These are phyloP conservation scores for Ditylenchus dipsaci DNA, from an alignment of 1,140 invertebrate genomes.

Conservation along the genomic window DNA sequence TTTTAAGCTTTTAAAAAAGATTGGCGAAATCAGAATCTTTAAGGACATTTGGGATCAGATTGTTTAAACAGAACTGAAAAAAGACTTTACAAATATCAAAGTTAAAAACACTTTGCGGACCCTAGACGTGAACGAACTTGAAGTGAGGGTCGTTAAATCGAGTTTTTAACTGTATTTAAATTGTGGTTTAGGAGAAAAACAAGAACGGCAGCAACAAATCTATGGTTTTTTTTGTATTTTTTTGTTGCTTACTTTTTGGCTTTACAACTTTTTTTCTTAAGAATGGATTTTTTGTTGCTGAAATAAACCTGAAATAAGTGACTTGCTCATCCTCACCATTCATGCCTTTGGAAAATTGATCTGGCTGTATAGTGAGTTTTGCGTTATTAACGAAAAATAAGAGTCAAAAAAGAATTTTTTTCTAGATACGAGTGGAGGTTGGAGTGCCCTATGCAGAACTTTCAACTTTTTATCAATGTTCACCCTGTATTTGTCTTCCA, in stretches of 20 bases:
- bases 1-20: too few species aligned
- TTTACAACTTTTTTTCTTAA: conserved; percentile 24
- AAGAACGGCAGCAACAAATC: background rate
- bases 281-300: conserved; percentile 52
- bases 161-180: too few species aligned
- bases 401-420: too few species aligned
- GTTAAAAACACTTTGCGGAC: too few species aligned
- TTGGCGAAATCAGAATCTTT: too few species aligned
- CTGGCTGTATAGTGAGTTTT: conserved; percentile 44
- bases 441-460: conserved; percentile 48
- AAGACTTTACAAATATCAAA: too few species aligned
- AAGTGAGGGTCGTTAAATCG: too few species aligned
- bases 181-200: conserved; percentile 15
- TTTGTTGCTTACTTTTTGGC: too few species aligned
- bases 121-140: too few species aligned
- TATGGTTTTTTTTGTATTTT: conserved; percentile 14
- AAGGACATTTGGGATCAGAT: too few species aligned
- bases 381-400: too few species aligned
- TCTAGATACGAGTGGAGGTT: conserved; percentile 46
- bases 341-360: conserved; percentile 45
- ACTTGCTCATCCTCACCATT: conserved; percentile 48
- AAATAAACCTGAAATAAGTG: conserved; percentile 56
- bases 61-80: too few species aligned
- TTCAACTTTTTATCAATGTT: conserved; percentile 56
- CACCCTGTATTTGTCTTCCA: conserved; percentile 51